A percentile compares a stretch with the other conserved stretches of the same genome.
These are phyloP conservation scores for Sarcophaga carnaria DNA, from an alignment of 2,888 invertebrate genomes.

Conservation along the genomic window DNA sequence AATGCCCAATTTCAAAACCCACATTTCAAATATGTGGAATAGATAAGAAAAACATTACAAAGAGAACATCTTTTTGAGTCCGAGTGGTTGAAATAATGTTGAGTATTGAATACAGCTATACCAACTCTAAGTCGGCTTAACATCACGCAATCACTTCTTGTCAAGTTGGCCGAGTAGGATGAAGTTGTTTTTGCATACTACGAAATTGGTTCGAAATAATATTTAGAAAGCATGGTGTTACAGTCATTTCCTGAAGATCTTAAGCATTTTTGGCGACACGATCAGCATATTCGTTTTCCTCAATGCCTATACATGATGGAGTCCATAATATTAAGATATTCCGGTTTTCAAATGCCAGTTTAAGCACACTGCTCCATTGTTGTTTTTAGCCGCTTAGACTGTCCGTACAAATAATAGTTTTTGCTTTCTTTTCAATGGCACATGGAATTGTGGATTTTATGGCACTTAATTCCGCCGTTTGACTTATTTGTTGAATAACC, in stretches of 20 bases:
- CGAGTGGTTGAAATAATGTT: no score
- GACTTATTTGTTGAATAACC: not conserved
- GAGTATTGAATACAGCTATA: no score
- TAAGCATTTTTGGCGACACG: no score
- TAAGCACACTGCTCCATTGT: not conserved
- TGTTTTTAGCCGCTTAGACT: not conserved
- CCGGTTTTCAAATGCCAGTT: no score
- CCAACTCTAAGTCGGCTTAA: no score
- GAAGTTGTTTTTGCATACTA: not conserved
- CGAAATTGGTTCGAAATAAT: no score
- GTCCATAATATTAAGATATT: conserved; percentile 4
- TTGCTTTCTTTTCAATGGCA: not conserved
- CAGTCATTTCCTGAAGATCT: no score
- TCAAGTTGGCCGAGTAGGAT: not conserved
- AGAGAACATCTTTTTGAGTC: no score
- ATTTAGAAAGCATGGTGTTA: no score
- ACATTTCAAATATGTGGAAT: conserved; percentile 4
- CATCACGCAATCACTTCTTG: not conserved
- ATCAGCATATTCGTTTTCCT: not conserved
- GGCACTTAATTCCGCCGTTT: conserved; percentile 3
- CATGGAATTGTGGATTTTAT: conserved; percentile 1
- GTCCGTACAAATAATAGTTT: no score
- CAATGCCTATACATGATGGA: conserved; percentile 2
- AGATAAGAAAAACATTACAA: conserved; percentile 4
- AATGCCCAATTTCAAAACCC: no score